These are phyloP conservation scores for Schizotus pectinicornis DNA, from an alignment of 2,888 invertebrate species.

Conservation along the genomic window DNA sequence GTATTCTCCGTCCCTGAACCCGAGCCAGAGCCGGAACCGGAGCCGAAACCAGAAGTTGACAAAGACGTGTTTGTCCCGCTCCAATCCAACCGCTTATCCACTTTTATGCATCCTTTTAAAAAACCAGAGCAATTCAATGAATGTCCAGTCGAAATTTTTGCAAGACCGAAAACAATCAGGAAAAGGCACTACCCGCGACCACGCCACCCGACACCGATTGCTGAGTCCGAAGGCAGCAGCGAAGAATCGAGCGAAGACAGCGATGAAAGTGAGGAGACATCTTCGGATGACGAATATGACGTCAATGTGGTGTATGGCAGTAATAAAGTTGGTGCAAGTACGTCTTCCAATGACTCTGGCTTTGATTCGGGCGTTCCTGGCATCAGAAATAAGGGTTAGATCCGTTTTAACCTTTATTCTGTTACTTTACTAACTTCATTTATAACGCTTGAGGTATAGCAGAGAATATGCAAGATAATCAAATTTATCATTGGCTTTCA, in stretches of 20 bases:
- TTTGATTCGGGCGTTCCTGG: slow-evolving; percentile 72
- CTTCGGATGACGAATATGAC: slow-evolving; percentile 39
- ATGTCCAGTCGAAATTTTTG: slow-evolving; percentile 55
- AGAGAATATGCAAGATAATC: slow-evolving; percentile 6
- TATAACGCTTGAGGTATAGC: not conserved
- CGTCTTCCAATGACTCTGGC: slow-evolving; percentile 84
- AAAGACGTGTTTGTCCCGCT: slow-evolving; percentile 55
- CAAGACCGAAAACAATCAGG: slow-evolving; percentile 55
- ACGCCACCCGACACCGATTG: slow-evolving; percentile 37
- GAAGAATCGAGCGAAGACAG: slow-evolving; percentile 46
- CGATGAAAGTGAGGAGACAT: slow-evolving; percentile 51
- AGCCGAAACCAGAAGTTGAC: slow-evolving; percentile 53
- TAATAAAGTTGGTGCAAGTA: slow-evolving; percentile 65
- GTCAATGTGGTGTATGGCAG: slow-evolving; percentile 51
- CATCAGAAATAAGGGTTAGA: slow-evolving; percentile 68
- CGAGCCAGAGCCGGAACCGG: slow-evolving; percentile 51
- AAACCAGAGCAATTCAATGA: slow-evolving; percentile 56
- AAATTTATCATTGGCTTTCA: slow-evolving; percentile 5
- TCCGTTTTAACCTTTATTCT: slow-evolving; percentile 45
- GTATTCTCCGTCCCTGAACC: slow-evolving; percentile 44
- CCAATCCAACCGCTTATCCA: slow-evolving; percentile 54
- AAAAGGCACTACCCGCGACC: slow-evolving; percentile 54
- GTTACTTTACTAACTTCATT: slow-evolving; percentile 24
- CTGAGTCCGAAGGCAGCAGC: slow-evolving; percentile 32
- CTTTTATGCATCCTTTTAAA: slow-evolving; percentile 55